Evolutionary conservation across 2,113 vertebrate genomes (phyloP), one percentile per base, ranked within the genome.

Genomic region (Amphiprion ocellaris): DNA sequence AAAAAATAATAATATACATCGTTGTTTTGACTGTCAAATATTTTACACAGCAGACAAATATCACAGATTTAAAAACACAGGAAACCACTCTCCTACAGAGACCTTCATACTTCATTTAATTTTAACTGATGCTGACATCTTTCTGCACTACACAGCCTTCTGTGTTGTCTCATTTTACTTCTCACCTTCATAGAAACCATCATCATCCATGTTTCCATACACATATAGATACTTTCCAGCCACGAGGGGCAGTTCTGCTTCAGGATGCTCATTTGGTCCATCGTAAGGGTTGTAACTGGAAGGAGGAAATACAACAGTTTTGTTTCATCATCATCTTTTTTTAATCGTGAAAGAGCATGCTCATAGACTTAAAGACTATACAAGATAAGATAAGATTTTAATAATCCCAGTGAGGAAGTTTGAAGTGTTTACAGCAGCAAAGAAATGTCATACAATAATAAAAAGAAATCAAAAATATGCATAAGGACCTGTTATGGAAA

Each of bases 141-240:
- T 54, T 30, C 70, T 15, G n/a, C 14, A 14, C 28, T 15, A 26
- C 4, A 23, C 24, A 49, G 23, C 15, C 7, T 7, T 21, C 21
- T 50, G 52, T 46, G 53, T 60, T 39, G 10, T 53, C 4, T 52
- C 6, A 28, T 68, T 81, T 49, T 14, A 16, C 52, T 26, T 58
- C 84, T 77, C 75, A 99, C 98, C 98, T 97, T 99, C 96, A 15
- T 97, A 99, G 92, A 99, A 99, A 23, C 98, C 98, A 7, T 99
- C 98, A 61, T 99, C 98, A 0, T 99, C 98, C 97, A 99, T 99
- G 87, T 96, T 95, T 71, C 98, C 98, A 9, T 99, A 99, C 12
- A 99, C 95, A 4, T 99, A 99, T 2, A 99, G 96, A 92, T 99
- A 99, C 79, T 98, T 99, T 77, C 98, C 98, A 30, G 98, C 97